A percentile compares a stretch with the other conserved stretches of the same genome.
Evolutionary conservation across 92 coral and sea anemone species (phyloP).

Genomic region (Epizoanthus stellaris): DNA sequence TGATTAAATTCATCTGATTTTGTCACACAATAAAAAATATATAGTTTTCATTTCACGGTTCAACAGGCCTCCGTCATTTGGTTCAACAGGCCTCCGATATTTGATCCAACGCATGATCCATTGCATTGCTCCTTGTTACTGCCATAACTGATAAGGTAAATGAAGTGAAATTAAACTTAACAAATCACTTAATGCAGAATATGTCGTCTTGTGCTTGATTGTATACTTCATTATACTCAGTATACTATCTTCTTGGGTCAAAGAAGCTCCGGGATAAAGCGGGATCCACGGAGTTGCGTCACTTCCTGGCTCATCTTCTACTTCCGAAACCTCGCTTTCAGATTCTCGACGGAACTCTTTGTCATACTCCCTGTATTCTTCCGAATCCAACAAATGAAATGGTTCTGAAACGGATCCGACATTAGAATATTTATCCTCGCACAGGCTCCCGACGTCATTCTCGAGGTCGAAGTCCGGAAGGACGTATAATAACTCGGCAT

Average conservation of each 20-base stretch:
- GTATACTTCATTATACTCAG: slow-evolving; percentile 34
- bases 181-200: slow-evolving; percentile 21
- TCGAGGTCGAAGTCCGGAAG: too few species aligned
- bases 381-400: slow-evolving; percentile 15
- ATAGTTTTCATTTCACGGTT: too few species aligned
- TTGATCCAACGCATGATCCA: too few species aligned
- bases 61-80: too few species aligned
- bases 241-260: slow-evolving; percentile 31
- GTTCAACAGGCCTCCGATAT: too few species aligned
- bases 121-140: slow-evolving; percentile 42
- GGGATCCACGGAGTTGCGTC: neutral
- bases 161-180: slow-evolving; percentile 20
- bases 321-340: neutral
- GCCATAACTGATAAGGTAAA: slow-evolving; percentile 12
- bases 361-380: slow-evolving; percentile 3
- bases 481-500: too few species aligned
- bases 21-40: too few species aligned
- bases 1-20: too few species aligned
- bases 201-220: slow-evolving; percentile 29
- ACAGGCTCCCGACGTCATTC: too few species aligned
- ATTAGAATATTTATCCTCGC: neutral
- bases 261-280: slow-evolving; percentile 30
- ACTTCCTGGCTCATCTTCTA: slow-evolving; percentile 21
- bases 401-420: slow-evolving; percentile 13
- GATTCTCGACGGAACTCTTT: slow-evolving; percentile 6